A percentile compares a stretch with the other conserved stretches of the same genome.
phyloP scores from a whole-genome alignment of 2,113 vertebrate genomes.

The Sebastes fasciatus region DNA sequence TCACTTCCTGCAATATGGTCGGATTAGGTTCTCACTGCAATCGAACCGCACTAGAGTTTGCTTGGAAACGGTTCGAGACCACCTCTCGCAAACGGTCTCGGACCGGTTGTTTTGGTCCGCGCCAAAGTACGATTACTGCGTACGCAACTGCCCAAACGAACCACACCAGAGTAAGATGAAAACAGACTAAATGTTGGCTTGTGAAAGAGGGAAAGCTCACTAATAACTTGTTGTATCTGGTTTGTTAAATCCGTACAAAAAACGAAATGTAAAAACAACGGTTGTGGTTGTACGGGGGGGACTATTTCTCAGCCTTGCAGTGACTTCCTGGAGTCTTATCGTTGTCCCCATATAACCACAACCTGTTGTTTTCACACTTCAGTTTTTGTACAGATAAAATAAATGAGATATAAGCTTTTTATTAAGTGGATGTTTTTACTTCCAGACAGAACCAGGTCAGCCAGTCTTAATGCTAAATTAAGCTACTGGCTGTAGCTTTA shows the following conservation, averaged over 20 bases:
- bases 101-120: too few species aligned
- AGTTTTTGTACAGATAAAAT: neutral
- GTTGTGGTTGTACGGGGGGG: neutral
- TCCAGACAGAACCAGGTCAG: neutral
- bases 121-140: too few species aligned
- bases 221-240: neutral
- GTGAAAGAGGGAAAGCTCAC: neutral
- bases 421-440: neutral
- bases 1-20: too few species aligned
- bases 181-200: too few species aligned
- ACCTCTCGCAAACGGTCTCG: too few species aligned
- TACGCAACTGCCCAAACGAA: too few species aligned
- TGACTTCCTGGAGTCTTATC: neutral
- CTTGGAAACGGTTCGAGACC: too few species aligned
- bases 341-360: neutral
- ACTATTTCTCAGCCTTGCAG: neutral
- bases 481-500: neutral
- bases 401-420: neutral
- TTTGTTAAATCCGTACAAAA: neutral
- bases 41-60: too few species aligned
- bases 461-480: neutral
- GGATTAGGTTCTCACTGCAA: too few species aligned
- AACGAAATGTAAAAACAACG: neutral
- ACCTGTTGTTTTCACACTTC: neutral
- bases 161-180: too few species aligned